phyloP scores from a whole-genome alignment of 2,888 invertebrate species.

The Dichetophora obliterata region DNA sequence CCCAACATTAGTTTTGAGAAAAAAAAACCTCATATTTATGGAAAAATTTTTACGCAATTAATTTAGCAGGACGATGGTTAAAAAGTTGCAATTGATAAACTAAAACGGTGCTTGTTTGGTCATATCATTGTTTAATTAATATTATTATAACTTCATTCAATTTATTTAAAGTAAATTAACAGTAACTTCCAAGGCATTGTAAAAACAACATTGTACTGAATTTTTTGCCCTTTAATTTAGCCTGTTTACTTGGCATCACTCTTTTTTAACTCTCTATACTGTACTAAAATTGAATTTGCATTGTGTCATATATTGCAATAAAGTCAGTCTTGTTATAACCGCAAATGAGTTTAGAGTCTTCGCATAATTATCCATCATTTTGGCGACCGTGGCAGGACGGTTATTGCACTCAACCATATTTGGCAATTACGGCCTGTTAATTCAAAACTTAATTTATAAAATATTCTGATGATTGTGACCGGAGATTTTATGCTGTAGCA shows the following conservation, averaged over 20 bases:
- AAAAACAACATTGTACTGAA: background rate
- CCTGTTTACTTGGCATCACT: no score
- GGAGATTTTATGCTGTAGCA: conserved; percentile 4
- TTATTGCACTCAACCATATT: background rate
- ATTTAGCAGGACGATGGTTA: no score
- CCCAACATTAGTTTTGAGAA: no score
- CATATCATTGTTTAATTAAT: background rate
- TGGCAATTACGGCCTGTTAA: background rate
- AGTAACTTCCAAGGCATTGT: background rate
- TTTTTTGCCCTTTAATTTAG: background rate
- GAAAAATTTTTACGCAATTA: no score
- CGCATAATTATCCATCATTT: background rate
- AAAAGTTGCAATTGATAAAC: no score
- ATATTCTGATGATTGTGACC: background rate
- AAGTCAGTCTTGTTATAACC: no score
- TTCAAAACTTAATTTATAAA: background rate
- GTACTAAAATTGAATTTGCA: no score
- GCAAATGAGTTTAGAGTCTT: background rate
- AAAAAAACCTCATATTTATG: no score
- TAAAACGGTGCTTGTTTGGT: background rate
- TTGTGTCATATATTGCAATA: no score
- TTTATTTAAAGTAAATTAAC: background rate
- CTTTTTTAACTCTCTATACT: no score
- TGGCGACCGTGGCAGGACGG: background rate
- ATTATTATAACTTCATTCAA: background rate